Percentiles rank a stretch among this genome's conserved stretches.
phyloP scores from a whole-genome alignment of 2,113 vertebrate species.

The Bubo blakistoni region DNA sequence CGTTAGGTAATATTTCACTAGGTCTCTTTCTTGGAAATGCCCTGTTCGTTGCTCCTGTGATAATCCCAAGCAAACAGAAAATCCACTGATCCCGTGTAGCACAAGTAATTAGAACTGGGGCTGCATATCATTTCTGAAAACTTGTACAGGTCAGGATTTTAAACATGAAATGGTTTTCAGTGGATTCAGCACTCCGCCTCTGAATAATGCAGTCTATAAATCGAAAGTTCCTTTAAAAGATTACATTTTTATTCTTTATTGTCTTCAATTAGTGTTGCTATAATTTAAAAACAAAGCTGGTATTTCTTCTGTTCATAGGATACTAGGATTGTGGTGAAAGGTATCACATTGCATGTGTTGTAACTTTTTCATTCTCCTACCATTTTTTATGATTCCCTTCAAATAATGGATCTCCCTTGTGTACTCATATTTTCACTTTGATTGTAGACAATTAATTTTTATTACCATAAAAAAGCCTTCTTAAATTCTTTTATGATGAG shows the following conservation, averaged over 20 bases:
- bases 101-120: neutral
- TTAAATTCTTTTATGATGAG: constrained; percentile 28
- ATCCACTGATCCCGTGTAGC: neutral
- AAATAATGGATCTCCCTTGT: constrained; percentile 12
- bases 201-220: constrained; percentile 27
- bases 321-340: neutral
- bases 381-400: constrained; percentile 27
- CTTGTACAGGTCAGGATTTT: neutral
- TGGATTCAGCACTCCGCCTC: neutral
- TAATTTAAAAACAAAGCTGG: constrained; percentile 37
- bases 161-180: neutral
- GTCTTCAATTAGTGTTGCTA: neutral
- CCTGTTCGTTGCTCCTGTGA: neutral
- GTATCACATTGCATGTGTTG: neutral
- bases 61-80: neutral
- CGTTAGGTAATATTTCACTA: neutral
- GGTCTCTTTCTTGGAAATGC: neutral
- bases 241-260: neutral
- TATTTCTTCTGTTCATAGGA: neutral
- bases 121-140: neutral
- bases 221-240: neutral
- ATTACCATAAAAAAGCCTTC: constrained; percentile 51
- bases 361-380: constrained; percentile 28
- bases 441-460: constrained; percentile 53
- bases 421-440: constrained; percentile 24